These are phyloP conservation scores for Tiaroga cobitis DNA, from an alignment of 2,797 vertebrate species.

Conservation along the genomic window DNA sequence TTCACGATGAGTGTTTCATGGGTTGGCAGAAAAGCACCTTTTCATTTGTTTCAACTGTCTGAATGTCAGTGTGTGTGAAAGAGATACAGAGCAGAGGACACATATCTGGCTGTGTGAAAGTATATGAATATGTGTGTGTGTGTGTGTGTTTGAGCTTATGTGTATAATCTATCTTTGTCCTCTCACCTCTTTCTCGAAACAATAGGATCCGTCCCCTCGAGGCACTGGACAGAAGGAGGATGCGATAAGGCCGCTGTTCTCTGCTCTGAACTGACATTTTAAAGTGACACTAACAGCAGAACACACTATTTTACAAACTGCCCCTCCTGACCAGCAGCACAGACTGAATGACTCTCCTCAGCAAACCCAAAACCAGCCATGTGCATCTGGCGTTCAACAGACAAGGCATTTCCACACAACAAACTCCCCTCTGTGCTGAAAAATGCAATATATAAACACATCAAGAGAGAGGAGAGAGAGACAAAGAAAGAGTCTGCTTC, in stretches of 20 bases:
- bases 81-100: neutral
- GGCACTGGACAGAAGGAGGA: conserved; percentile 33
- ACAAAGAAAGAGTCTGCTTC: conserved; percentile 19
- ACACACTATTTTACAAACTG: conserved; percentile 41
- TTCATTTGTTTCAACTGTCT: conserved; percentile 26
- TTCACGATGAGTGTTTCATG: conserved; percentile 35
- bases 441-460: conserved; percentile 31
- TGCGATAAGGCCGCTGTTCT: conserved; percentile 48
- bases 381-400: conserved; percentile 35
- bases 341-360: conserved; percentile 32
- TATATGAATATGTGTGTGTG: neutral
- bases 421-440: conserved; percentile 39
- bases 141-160: neutral
- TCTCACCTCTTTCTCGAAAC: conserved; percentile 30
- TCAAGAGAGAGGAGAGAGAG: conserved; percentile 18
- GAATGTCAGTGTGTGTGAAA: conserved; percentile 34
- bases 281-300: conserved; percentile 41
- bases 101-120: neutral
- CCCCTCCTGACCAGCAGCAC: conserved; percentile 22
- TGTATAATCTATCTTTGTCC: conserved; percentile 40
- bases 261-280: conserved; percentile 51
- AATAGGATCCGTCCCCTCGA: conserved; percentile 34
- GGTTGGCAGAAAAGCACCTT: conserved; percentile 11
- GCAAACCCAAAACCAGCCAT: conserved; percentile 44
- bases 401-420: conserved; percentile 11